A percentile compares a stretch with the other conserved stretches of the same genome.
Conservation (phyloP, 2,113 vertebrate species). For the Monarcha castaneiventris region DNA sequence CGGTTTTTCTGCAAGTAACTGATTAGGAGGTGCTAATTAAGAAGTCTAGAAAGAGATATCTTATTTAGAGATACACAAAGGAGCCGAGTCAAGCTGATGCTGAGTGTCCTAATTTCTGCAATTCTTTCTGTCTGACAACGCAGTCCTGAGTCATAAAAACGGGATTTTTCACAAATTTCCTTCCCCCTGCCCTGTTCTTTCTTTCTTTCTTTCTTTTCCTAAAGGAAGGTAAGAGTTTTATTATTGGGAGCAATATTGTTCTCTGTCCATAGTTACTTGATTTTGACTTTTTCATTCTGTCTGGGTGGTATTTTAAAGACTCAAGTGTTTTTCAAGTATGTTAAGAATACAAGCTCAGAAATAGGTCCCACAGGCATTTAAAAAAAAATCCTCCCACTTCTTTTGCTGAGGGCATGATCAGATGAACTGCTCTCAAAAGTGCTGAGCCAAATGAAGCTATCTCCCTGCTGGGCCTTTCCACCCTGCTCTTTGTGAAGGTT, state of each 20-base stretch:
- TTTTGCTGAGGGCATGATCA: constrained; percentile 54
- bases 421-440: constrained; percentile 41
- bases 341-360: constrained; percentile 16
- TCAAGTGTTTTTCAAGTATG: neutral
- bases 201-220: neutral
- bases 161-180: neutral
- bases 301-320: constrained; percentile 11
- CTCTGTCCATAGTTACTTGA: neutral
- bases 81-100: neutral
- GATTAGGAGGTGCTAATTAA: neutral
- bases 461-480: constrained; percentile 47
- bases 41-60: neutral
- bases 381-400: constrained; percentile 6
- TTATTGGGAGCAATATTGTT: neutral
- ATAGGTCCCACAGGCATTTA: neutral
- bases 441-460: constrained; percentile 45
- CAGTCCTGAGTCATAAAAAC: neutral
- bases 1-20: neutral
- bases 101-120: neutral
- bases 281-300: neutral
- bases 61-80: neutral
- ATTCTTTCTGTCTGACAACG: neutral
- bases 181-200: rapidly evolving
- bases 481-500: neutral
- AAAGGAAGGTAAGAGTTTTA: neutral